phyloP scores from a whole-genome alignment of 2,797 vertebrate genomes.

The Esox masquinongy region DNA sequence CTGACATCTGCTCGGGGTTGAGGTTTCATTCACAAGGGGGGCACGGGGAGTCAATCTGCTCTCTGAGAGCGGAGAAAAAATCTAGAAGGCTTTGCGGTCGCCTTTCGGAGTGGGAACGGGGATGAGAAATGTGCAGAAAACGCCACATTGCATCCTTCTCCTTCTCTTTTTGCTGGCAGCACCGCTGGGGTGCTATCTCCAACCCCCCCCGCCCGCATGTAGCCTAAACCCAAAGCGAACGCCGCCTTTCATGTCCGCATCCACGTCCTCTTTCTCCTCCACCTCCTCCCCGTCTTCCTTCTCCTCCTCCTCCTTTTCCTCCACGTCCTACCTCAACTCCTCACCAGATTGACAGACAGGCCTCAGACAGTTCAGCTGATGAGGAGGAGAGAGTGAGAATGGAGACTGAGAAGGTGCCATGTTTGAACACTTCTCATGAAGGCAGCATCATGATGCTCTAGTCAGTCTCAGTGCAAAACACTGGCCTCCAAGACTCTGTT shows the following conservation, averaged over 20 bases:
- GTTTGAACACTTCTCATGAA: constrained; percentile 64
- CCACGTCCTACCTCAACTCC: constrained; percentile 45
- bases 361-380: constrained; percentile 64
- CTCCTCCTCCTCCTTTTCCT: constrained; percentile 51
- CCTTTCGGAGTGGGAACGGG: constrained; percentile 1
- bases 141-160: not conserved
- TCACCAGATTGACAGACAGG: constrained; percentile 57
- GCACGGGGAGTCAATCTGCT: constrained; percentile 62
- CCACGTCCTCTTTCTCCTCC: constrained; percentile 42
- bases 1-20: constrained; percentile 67
- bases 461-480: constrained; percentile 1
- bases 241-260: constrained; percentile 28
- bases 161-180: constrained; percentile 52
- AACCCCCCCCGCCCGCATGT: constrained; percentile 17
- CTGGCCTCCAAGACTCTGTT: constrained; percentile 2
- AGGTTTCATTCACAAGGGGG: constrained; percentile 61
- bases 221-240: not conserved
- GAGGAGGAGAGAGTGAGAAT: constrained; percentile 66
- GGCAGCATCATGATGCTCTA: constrained; percentile 26
- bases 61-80: constrained; percentile 35
- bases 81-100: not conserved
- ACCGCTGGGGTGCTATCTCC: constrained; percentile 47
- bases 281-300: constrained; percentile 40
- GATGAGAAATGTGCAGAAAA: constrained; percentile 47
- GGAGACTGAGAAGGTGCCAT: constrained; percentile 53